Conservation (phyloP, 2,113 vertebrate genomes). For the Indri indri region DNA sequence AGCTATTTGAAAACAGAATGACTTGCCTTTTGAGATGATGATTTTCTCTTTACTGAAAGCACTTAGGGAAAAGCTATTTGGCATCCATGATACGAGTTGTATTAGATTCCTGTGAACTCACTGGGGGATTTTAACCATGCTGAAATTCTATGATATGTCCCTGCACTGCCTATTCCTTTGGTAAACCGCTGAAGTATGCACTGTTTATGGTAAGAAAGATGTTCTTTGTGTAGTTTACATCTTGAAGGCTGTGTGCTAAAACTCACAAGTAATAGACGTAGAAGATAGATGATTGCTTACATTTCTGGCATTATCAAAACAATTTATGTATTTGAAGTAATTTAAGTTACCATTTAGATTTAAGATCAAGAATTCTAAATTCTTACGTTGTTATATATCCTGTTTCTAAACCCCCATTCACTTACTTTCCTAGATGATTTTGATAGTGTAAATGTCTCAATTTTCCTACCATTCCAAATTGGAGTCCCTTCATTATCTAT, state of each 20-base stretch:
- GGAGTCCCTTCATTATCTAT: neutral
- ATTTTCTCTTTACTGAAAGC: conserved; percentile 13
- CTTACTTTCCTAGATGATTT: neutral
- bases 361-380: neutral
- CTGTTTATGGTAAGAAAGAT: neutral
- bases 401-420: neutral
- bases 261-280: neutral
- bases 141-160: neutral
- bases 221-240: neutral
- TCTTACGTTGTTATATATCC: neutral
- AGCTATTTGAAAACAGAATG: conserved; percentile 41
- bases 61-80: neutral
- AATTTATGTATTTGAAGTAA: neutral
- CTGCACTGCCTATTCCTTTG: neutral
- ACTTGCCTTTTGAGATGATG: neutral
- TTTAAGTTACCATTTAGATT: neutral
- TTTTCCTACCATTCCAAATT: neutral
- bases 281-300: neutral
- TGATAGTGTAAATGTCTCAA: neutral
- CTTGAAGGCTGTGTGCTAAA: neutral
- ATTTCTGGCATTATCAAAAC: neutral
- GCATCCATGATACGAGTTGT: neutral
- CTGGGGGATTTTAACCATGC: neutral
- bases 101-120: neutral
- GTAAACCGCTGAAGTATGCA: neutral